Evolutionary conservation across 2,888 invertebrate species (phyloP), one percentile per base, ranked within the genome.

Genomic region (Macrophya annulata): DNA sequence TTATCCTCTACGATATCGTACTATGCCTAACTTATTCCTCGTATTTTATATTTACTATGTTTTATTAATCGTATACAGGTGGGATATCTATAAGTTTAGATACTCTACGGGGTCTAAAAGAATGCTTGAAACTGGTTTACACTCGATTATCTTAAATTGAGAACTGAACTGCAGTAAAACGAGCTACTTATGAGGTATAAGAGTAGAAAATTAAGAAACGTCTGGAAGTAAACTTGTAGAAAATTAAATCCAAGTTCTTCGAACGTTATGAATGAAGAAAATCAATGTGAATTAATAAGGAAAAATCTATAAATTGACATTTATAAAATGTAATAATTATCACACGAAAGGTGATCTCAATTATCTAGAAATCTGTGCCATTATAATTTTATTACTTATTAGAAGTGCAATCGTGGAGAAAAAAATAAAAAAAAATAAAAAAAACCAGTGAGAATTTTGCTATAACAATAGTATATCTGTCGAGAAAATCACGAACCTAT

Each of bases 71-170:
- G 37, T 43, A 6, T 21, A 45, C 43, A 10, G 72, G 21, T 72
- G 43, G 4, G 12, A 6, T 8, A 65, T 8, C 9, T 68, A 9
- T 68, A 68, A 31, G 37, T 31, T 8, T 31, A 31, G 31, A 31
- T 72, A 45, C 25, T 21, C 45, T 43, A 43, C 40, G 37, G 79
- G n/a, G 62, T 62, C 43, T 81, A 51, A 81, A 43, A 62, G 43
- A 81, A 81, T 43, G 9, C 17, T 15, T 62, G 8, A 81, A 81
- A 81, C 81, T 81, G 62, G 81, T 81, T 81, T 59, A 81, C 62
- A 43, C 51, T 81, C 81, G 62, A 81, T 81, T 62, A 81, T 40
- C 40, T 81, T 43, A 8, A 55, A 76, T 48, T 21, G 37, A 55
- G 10, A 79, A 81, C 25, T 37, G n/a, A 4, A 31, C 5, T 15